These are phyloP conservation scores for Oryzias melastigma DNA, from an alignment of 2,113 vertebrate species.

Conservation along the genomic window DNA sequence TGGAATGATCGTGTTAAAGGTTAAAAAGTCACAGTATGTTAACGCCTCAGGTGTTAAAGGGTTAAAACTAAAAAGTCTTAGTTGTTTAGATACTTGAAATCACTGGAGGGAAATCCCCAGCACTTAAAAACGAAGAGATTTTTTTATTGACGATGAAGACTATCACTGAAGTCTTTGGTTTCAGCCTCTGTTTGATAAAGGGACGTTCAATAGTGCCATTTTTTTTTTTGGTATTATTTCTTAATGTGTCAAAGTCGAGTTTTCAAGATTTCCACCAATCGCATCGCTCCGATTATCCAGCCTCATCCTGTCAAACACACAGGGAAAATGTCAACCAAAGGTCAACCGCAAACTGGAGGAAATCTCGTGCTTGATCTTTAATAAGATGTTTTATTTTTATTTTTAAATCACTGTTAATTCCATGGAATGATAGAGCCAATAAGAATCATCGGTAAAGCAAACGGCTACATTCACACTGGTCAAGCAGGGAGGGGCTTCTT, in stretches of 20 bases:
- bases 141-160: neutral
- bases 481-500: too few species aligned
- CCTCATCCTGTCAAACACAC: slow-evolving; percentile 22
- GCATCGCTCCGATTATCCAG: neutral
- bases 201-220: neutral
- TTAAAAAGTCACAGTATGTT: too few species aligned
- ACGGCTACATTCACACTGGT: too few species aligned
- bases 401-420: neutral
- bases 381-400: neutral
- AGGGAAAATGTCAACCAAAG: slow-evolving; percentile 53
- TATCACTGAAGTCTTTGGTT: neutral
- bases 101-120: neutral
- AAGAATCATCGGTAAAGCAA: slow-evolving; percentile 1
- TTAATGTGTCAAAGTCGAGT: neutral
- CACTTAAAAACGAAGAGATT: slow-evolving; percentile 5
- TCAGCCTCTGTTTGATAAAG: neutral
- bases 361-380: neutral
- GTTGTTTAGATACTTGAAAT: slow-evolving; percentile 21
- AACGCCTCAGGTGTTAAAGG: too few species aligned
- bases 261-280: slow-evolving; percentile 7
- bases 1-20: too few species aligned
- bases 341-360: slow-evolving; percentile 15
- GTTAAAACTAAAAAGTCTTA: neutral
- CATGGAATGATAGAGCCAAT: neutral
- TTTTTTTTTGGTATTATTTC: neutral